These are phyloP conservation scores for Zonotrichia leucophrys DNA, from an alignment of 2,113 vertebrate genomes.

Conservation along the genomic window DNA sequence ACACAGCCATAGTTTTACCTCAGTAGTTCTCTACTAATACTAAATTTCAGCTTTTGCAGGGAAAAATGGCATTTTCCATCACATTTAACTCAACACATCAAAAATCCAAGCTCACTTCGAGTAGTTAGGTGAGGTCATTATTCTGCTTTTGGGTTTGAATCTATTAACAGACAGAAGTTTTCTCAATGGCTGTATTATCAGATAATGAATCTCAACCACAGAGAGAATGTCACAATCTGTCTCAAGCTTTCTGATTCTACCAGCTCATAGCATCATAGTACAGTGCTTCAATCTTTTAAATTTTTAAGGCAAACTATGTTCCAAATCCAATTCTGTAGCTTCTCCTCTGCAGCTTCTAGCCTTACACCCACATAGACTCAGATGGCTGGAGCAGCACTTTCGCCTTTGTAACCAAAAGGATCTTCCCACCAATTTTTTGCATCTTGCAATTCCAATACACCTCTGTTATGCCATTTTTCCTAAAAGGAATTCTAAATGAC, in stretches of 20 bases:
- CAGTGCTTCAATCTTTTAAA: not conserved
- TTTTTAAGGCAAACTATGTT: not conserved
- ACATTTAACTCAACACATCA: not conserved
- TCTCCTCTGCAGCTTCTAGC: not conserved
- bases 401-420: not conserved
- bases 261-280: not conserved
- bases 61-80: not conserved
- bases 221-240: not conserved
- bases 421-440: not conserved
- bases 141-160: not conserved
- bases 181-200: not conserved
- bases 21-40: not conserved
- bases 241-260: not conserved
- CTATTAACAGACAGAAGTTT: not conserved
- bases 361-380: not conserved
- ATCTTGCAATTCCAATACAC: not conserved
- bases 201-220: not conserved
- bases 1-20: not conserved
- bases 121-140: not conserved
- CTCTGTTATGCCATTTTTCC: not conserved
- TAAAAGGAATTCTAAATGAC: not conserved
- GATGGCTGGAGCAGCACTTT: not conserved
- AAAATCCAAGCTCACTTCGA: not conserved
- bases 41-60: not conserved
- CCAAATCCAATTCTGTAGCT: not conserved